Base-by-base conservation (phyloP, 2,888 invertebrate genomes). In the Xylocampa areola region DNA sequence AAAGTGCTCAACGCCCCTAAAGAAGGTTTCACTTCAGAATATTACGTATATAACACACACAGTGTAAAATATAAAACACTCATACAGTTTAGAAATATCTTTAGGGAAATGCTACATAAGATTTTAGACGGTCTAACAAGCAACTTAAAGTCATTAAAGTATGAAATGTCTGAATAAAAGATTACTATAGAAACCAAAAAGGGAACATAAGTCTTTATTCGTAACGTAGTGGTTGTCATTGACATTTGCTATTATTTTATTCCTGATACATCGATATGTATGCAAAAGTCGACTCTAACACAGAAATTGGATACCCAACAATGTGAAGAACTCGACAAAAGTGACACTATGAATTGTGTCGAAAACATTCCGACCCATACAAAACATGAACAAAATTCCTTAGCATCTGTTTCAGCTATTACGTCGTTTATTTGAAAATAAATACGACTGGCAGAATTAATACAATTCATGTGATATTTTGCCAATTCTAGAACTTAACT, bases 281-380 rank as follows among this genome's bases (percentile, higher is more conserved):
- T n/a, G 53, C 30, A 36, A 52, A 59, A 54, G 33, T 21, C 58
- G 27, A 53, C 52, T 40, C 39, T 55, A 41, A 50, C 10, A 68
- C 64, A 68, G 45, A 78, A 78, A 81, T 77, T 76, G 73, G 72
- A 73, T 64, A 66, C 62, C 52, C 60, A 71, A 64, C 66, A 62
- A 80, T 81, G 75, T 62, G 51, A 69, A 70, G 76, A 73, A 75
- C 71, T 72, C 53, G 59, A 51, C 48, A 51, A 58, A 45, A 53
- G 72, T 65, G 76, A 76, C 78, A 70, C 62, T 61, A 72, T 54
- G 67, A 72, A 78, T 78, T 79, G 66, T 76, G 58, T 73, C 64
- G 48, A 60, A 75, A 80, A 82, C 77, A 82, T 85, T 85, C 80
- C 79, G 27, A 50, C 49, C 68, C 52, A 59, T 71, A 77, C 71